Evolutionary conservation across 1,140 invertebrate species (phyloP).

Genomic region (Maniola jurtina): DNA sequence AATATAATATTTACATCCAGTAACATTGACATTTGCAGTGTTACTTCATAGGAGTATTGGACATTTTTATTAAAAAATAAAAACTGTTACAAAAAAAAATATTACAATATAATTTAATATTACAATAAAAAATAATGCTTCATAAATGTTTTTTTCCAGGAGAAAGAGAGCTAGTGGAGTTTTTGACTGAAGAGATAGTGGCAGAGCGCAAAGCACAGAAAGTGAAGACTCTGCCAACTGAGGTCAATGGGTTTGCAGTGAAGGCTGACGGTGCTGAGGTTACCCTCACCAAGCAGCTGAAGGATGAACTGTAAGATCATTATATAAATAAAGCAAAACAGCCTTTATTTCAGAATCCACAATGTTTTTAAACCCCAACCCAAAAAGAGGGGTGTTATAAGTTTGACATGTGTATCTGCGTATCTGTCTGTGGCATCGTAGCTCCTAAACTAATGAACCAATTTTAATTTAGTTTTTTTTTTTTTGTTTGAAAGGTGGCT

Average conservation of each 20-base stretch:
- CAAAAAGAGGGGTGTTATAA: no score
- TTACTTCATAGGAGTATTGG: conserved; percentile 55
- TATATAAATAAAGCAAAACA: not conserved
- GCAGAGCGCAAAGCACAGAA: conserved; percentile 91
- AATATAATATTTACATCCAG: conserved; percentile 56
- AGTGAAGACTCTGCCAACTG: conserved; percentile 85
- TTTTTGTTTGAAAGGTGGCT: no score
- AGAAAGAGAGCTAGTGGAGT: conserved; percentile 91
- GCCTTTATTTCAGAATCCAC: no score
- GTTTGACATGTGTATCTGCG: no score
- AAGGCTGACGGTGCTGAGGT: conserved; percentile 88
- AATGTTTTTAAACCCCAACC: no score
- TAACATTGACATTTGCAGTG: conserved; percentile 24
- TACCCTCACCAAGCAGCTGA: conserved; percentile 84
- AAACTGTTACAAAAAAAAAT: no score
- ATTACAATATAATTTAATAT: no score
- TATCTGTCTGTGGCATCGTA: no score
- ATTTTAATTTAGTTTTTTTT: no score
- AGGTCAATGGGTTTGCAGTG: conserved; percentile 88
- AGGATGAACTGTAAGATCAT: conserved; percentile 85
- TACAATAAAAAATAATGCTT: no score
- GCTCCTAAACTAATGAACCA: no score
- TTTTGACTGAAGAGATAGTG: conserved; percentile 92
- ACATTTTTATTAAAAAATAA: no score
- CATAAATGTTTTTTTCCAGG: conserved; percentile 74